Percentiles rank a stretch among this genome's conserved stretches.
These are phyloP conservation scores for Galbula dea DNA, from an alignment of 2,113 vertebrate genomes.

Conservation along the genomic window DNA sequence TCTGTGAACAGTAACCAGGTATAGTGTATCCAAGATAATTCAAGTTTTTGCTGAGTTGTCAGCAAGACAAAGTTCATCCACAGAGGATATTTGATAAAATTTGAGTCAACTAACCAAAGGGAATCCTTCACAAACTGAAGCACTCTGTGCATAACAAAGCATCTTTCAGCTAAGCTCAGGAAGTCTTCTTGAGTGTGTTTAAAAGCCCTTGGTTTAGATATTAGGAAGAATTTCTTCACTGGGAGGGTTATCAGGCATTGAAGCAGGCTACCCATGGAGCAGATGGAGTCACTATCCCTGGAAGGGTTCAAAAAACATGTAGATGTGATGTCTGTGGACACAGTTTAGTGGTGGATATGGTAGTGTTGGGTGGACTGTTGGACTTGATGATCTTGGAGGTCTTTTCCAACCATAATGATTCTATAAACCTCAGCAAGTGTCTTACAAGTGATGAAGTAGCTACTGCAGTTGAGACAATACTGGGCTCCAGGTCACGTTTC, in stretches of 20 bases:
- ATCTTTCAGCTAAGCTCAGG: neutral
- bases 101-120: neutral
- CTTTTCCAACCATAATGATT: no score
- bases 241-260: no score
- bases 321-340: no score
- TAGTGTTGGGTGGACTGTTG: no score
- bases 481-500: neutral
- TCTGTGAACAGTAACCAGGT: neutral
- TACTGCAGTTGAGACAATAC: neutral
- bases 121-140: neutral
- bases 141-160: neutral
- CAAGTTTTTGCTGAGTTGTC: neutral
- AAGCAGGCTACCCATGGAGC: no score
- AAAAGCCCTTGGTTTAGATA: no score
- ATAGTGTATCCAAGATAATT: neutral
- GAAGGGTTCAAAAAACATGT: no score
- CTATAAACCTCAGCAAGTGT: neutral
- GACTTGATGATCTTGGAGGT: no score
- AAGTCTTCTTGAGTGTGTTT: neutral
- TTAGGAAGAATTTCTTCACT: no score
- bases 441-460: neutral
- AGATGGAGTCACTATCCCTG: no score
- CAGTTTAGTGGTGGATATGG: no score
- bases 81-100: neutral
- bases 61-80: neutral